Evolutionary conservation across 2,113 vertebrate genomes (phyloP).

Genomic region (Strix uralensis): DNA sequence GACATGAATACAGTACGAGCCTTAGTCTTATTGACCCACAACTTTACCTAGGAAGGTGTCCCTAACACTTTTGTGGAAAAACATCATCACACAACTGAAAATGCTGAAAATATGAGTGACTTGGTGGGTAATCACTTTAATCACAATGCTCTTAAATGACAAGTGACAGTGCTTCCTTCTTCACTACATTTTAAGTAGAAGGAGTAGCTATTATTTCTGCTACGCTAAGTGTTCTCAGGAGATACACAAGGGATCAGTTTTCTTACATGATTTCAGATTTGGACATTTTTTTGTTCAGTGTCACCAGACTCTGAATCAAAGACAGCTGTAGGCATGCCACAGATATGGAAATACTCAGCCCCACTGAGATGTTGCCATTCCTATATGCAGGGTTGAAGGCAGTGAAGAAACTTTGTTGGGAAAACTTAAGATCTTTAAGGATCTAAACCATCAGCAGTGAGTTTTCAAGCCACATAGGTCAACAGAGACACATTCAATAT

Average conservation of each 20-base stretch:
- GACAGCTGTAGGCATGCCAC: background rate
- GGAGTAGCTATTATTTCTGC: background rate
- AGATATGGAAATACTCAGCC: background rate
- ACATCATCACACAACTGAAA: background rate
- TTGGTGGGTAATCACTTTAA: background rate
- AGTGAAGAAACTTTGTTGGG: background rate
- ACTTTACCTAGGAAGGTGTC: background rate
- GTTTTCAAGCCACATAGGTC: background rate
- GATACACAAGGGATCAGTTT: background rate
- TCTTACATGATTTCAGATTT: background rate
- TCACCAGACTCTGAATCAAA: background rate
- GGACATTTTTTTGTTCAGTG: background rate
- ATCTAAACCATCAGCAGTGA: background rate
- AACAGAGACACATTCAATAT: background rate
- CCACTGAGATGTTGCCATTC: background rate
- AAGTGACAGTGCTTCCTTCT: background rate
- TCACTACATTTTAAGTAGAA: background rate
- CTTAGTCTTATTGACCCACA: background rate
- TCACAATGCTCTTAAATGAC: background rate
- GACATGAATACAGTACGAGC: background rate
- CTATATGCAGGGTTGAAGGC: background rate
- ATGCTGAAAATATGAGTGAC: background rate
- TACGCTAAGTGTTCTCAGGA: background rate
- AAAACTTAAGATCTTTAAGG: background rate
- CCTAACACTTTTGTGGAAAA: background rate